These are phyloP conservation scores for Enteromius fasciolatus DNA, from an alignment of 2,797 vertebrate species.

Conservation along the genomic window DNA sequence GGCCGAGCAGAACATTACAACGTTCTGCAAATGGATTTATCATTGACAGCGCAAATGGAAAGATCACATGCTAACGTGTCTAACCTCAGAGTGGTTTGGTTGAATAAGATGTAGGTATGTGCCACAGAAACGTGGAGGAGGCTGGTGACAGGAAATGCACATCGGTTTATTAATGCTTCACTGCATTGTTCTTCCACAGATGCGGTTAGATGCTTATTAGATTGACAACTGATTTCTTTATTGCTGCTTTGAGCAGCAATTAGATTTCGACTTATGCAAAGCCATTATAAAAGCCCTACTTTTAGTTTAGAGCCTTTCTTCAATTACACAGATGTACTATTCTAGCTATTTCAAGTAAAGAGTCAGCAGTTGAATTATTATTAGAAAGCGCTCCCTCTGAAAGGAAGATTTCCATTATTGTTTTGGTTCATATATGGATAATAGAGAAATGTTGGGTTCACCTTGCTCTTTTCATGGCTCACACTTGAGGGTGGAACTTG, in stretches of 20 bases:
- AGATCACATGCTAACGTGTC: slow-evolving; percentile 26
- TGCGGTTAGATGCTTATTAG: slow-evolving; percentile 29
- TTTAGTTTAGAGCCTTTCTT: slow-evolving; percentile 27
- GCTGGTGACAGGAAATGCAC: slow-evolving; percentile 12
- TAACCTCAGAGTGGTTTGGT: slow-evolving; percentile 26
- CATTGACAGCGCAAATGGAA: slow-evolving; percentile 45
- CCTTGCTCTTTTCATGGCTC: slow-evolving; percentile 27
- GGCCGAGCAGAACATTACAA: slow-evolving; percentile 54
- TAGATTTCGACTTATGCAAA: slow-evolving; percentile 26
- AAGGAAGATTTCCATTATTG: neutral
- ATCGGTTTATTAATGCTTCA: slow-evolving; percentile 36
- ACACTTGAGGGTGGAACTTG: slow-evolving; percentile 26
- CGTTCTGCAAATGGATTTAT: slow-evolving; percentile 44
- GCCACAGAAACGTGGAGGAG: neutral
- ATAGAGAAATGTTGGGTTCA: slow-evolving; percentile 13
- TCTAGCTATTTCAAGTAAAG: neutral
- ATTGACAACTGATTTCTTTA: slow-evolving; percentile 48
- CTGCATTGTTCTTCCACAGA: slow-evolving; percentile 32
- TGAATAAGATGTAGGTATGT: slow-evolving; percentile 32
- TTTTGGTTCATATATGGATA: neutral
- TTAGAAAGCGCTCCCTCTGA: neutral
- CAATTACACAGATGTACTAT: slow-evolving; percentile 8
- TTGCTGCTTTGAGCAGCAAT: slow-evolving; percentile 28
- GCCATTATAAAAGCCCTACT: neutral
- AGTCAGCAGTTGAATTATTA: slow-evolving; percentile 16